These are phyloP conservation scores for Leptopilina myrica DNA, from an alignment of 2,888 invertebrate genomes.

Conservation along the genomic window DNA sequence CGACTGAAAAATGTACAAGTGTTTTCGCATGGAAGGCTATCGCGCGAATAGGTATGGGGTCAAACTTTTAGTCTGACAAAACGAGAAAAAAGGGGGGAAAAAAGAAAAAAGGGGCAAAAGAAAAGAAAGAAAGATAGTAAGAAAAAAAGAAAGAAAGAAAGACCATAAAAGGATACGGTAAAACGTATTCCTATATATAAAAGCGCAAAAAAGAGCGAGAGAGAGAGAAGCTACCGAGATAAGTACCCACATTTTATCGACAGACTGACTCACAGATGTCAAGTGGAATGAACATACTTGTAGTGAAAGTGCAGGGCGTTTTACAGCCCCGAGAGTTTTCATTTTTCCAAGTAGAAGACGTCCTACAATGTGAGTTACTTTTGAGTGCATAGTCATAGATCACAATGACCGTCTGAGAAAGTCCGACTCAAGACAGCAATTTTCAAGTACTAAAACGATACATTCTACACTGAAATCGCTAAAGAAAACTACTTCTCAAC, in stretches of 20 bases:
- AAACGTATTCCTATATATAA: conserved; percentile 42
- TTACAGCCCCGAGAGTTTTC: conserved; percentile 35
- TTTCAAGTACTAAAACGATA: conserved; percentile 21
- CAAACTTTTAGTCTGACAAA: conserved; percentile 42
- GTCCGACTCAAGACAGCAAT: conserved; percentile 7
- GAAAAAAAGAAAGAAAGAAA: not conserved
- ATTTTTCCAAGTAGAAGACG: conserved; percentile 33
- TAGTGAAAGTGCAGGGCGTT: conserved; percentile 38
- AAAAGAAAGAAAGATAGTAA: too few species aligned
- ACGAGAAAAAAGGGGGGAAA: conserved; percentile 3
- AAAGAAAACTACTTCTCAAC: not conserved
- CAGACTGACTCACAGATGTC: conserved; percentile 49
- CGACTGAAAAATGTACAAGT: conserved; percentile 43
- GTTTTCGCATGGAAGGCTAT: conserved; percentile 45
- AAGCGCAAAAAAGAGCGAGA: too few species aligned
- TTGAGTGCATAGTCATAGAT: conserved; percentile 34
- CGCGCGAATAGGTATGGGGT: conserved; percentile 42
- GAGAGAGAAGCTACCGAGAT: conserved; percentile 43
- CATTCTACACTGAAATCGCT: conserved; percentile 3
- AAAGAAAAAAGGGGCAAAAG: too few species aligned
- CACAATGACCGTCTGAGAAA: conserved; percentile 17
- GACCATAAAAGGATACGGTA: conserved; percentile 49
- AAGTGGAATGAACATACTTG: conserved; percentile 50
- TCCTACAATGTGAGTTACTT: conserved; percentile 17
- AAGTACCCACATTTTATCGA: conserved; percentile 54